Evolutionary conservation across 2,113 vertebrate genomes (phyloP), one percentile per base, ranked within the genome.

Genomic region (Alaudala cheleensis): DNA sequence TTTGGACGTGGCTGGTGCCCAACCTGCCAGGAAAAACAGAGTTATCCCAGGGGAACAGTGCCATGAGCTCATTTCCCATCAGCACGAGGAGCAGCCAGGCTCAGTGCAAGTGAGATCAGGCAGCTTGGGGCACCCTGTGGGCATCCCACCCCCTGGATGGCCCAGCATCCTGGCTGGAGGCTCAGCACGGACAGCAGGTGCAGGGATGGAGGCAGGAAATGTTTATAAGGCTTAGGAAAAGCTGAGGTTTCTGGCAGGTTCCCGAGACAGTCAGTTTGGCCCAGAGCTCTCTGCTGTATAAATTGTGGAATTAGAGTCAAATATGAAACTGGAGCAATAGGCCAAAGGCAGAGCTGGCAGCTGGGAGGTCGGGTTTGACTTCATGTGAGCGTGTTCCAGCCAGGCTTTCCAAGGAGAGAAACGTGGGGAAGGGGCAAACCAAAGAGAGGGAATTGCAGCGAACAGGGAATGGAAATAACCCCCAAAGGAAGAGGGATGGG

Each of bases 291-390:
- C 47, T 11, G 24, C 92, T 92, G 81, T 65, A 79, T 93, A 96
- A 96, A 95, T 25, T 83, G 70, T 95, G 92, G 95, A 79, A 95
- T 95, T 93, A 58, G 82, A 95, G 95, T 88, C 88, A 89, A 94
- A 93, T 90, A 57, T 65, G 81, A 87, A 93, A 95, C 37, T 1
- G 8, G 84, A 97, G 89, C 70, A 50, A 88, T 2, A 49, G 90
- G 92, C 94, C 88, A 95, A 73, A 80, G 88, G 82, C 95, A 95
- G 93, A 76, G 81, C 80, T 91, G 87, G 93, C 89, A 79, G 69
- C 91, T 92, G 90, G 61, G 40, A 81, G 72, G 51, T 33, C 1
- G 8, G 13, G 29, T 44, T 86, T 65, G 29, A 7, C 50, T 79
- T 29, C 7, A 0, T 13, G 37, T 3, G 6, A 61, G 42, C 2